phyloP scores from a whole-genome alignment of 1,140 invertebrate genomes.

The Camponotus pennsylvanicus region DNA sequence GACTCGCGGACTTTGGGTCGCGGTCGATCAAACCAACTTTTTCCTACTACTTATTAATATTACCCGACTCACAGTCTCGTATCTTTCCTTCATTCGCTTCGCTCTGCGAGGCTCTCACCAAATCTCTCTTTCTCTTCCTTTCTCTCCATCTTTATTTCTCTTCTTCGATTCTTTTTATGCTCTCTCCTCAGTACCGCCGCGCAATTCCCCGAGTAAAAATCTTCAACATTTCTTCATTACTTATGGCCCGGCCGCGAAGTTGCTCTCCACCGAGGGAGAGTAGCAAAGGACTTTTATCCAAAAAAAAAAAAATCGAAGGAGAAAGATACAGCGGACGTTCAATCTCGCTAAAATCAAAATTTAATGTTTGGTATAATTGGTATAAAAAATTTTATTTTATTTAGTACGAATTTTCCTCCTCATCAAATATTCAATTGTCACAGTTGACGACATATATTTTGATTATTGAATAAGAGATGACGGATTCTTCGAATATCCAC shows the following conservation, averaged over 20 bases:
- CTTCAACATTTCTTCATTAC: constrained; percentile 72
- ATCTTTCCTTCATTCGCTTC: constrained; percentile 62
- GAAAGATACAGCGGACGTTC: constrained; percentile 1
- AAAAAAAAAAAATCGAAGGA: constrained; percentile 17
- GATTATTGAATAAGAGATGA: too few species aligned
- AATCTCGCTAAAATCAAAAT: constrained; percentile 51
- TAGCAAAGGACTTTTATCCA: constrained; percentile 40
- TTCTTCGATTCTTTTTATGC: constrained; percentile 55
- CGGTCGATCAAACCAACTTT: constrained; percentile 83
- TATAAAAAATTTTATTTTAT: background rate
- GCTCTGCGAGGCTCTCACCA: constrained; percentile 24
- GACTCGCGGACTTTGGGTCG: constrained; percentile 75
- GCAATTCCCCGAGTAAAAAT: constrained; percentile 67
- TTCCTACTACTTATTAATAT: constrained; percentile 81
- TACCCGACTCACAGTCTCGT: constrained; percentile 70
- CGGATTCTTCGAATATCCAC: background rate
- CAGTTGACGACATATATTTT: background rate
- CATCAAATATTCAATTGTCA: background rate
- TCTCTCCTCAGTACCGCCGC: constrained; percentile 65
- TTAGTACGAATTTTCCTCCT: too few species aligned
- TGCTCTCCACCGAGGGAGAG: constrained; percentile 16
- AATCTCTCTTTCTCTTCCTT: background rate
- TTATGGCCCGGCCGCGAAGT: constrained; percentile 56
- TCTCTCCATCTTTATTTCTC: constrained; percentile 71
- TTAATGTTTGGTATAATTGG: constrained; percentile 10